Evolutionary conservation across 2,888 invertebrate species (phyloP), one percentile per base, ranked within the genome.

Genomic region (Cerastoderma edule): DNA sequence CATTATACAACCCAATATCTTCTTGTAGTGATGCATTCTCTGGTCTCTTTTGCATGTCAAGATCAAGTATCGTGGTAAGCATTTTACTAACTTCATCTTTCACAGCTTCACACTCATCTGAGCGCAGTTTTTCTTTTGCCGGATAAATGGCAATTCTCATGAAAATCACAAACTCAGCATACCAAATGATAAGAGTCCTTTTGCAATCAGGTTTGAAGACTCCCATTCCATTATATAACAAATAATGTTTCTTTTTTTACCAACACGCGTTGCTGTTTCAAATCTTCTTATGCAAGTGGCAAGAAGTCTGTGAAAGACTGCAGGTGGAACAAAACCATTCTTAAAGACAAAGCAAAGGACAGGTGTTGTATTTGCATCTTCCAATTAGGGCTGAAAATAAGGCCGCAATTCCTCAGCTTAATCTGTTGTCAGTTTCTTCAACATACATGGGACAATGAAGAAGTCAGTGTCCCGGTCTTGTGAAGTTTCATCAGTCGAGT

Each of bases 171-270:
- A 73, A 39, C 22, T 80, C 80, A 27, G 76, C 54, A 50, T 67
- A 73, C 76, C 80, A 80, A 16, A 80, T 35, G 5, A 57, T 76
- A 5, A 80, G 35, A 39, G 56, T 65, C 0, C 60, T 24, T 35
- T 71, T 27, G 10, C 50, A 19, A 10, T 63, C 65, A 2, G 74
- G 8, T 22, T 57, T 32, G 39, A 80, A 80, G 19, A 71, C 76
- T 27, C 71, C 80, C 44, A 80, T 50, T 16, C 76, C 80, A 53
- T 76, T 73, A 39, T 54, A 80, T 33, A 79, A 44, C n/a, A 73
- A 27, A 30, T 48, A 50, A 28, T 63, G 16, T 22, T 33, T 44
- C 19, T 56, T 48, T 50, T 66, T n/a, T n/a, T n/a, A n/a, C n/a
- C n/a, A n/a, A n/a, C n/a, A n/a, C n/a, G n/a, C 16, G 39, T 39